phyloP scores from a whole-genome alignment of 1,140 invertebrate species.

The Pachyrhynchus sulphureomaculatus region DNA sequence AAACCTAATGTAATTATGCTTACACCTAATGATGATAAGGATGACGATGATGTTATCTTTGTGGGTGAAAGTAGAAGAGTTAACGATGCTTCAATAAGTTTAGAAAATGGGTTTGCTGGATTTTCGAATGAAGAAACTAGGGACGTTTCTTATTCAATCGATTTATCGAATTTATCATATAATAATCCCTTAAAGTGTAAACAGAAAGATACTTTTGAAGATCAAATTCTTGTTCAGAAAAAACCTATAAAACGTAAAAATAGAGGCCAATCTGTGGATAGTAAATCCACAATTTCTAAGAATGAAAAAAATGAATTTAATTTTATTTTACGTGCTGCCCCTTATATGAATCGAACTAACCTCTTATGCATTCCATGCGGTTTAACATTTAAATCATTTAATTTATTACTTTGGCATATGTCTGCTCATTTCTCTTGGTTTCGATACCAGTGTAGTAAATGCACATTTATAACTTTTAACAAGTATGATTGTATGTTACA shows the following conservation, averaged over 20 bases:
- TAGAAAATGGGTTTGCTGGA: conserved; percentile 5
- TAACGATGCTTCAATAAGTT: too few relatives aligned
- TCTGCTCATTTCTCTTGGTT: conserved; percentile 53
- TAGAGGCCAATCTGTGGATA: background rate
- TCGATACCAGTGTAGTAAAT: conserved; percentile 52
- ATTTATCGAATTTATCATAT: conserved; percentile 6
- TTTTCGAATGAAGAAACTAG: background rate
- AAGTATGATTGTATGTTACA: conserved; percentile 51
- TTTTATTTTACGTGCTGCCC: conserved; percentile 9
- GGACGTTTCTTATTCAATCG: background rate
- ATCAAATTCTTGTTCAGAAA: background rate
- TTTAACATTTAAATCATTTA: conserved; percentile 44
- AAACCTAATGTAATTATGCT: background rate
- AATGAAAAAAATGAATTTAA: background rate
- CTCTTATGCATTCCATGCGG: conserved; percentile 51
- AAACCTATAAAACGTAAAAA: background rate
- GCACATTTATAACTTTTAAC: conserved; percentile 50
- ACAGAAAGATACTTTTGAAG: background rate
- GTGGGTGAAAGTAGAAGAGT: background rate
- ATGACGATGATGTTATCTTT: conserved; percentile 23
- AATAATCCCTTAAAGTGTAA: conserved; percentile 3
- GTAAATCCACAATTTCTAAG: background rate
- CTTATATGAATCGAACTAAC: conserved; percentile 36
- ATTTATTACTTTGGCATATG: conserved; percentile 51
- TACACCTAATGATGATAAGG: background rate